Percentiles rank a stretch among this genome's conserved stretches.
Evolutionary conservation across 2,113 vertebrate genomes (phyloP).

Genomic region (Cynopterus brachyotis): DNA sequence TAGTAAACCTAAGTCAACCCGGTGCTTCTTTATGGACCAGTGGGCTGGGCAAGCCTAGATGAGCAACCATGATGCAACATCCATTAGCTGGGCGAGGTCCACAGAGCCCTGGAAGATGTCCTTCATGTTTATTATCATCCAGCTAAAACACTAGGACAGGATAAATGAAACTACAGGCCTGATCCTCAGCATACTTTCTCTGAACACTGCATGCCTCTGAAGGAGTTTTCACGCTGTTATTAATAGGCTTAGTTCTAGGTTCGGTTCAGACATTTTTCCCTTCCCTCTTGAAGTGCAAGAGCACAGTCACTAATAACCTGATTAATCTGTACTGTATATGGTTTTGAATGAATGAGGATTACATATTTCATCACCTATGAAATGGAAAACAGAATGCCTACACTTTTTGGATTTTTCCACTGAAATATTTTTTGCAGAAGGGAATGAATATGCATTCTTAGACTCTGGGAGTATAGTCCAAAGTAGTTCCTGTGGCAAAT

Average conservation of each 20-base stretch:
- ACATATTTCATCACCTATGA: neutral
- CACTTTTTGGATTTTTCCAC: neutral
- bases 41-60: neutral
- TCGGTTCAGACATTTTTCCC: neutral
- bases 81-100: neutral
- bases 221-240: neutral
- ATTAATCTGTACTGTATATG: neutral
- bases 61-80: neutral
- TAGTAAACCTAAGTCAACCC: neutral
- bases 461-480: neutral
- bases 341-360: neutral
- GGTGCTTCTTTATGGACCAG: neutral
- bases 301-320: neutral
- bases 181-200: neutral
- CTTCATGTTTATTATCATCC: neutral
- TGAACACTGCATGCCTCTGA: neutral
- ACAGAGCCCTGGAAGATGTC: neutral
- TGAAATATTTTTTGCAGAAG: neutral
- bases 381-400: neutral
- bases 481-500: neutral
- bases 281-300: neutral
- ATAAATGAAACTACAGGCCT: neutral
- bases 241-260: neutral
- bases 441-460: neutral
- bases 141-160: neutral